Evolutionary conservation across 2,797 vertebrate genomes (phyloP).

Genomic region (Leuciscus waleckii): DNA sequence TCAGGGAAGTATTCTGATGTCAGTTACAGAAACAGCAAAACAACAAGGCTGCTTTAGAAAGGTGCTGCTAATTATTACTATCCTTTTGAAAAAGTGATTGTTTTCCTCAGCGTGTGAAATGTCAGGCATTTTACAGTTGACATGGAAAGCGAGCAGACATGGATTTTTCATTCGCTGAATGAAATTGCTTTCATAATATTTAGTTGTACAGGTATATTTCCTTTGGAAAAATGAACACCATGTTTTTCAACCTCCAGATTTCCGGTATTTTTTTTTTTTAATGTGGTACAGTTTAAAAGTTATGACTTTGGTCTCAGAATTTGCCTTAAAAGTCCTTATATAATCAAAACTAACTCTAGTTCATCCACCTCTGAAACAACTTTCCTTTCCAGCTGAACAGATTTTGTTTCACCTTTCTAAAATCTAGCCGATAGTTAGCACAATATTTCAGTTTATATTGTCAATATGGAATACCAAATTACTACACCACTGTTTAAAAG

Average conservation of each 20-base stretch:
- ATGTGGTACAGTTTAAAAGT: neutral
- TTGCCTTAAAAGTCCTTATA: neutral
- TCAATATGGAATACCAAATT: neutral
- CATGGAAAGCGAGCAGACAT: neutral
- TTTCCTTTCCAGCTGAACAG: neutral
- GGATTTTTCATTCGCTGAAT: neutral
- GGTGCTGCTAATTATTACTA: neutral
- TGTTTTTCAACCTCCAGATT: neutral
- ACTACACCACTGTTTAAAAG: neutral
- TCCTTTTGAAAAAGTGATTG: conserved; percentile 2
- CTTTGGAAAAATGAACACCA: neutral
- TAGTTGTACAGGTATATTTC: neutral
- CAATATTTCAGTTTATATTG: neutral
- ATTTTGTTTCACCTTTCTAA: neutral
- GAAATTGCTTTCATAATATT: neutral
- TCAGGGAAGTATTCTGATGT: conserved; percentile 19
- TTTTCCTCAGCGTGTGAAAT: neutral
- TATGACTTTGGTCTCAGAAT: neutral
- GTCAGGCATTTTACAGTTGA: neutral
- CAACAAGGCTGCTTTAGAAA: neutral
- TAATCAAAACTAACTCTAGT: neutral
- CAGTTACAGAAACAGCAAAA: conserved; percentile 3
- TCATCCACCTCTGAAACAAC: neutral
- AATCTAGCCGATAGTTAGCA: neutral
- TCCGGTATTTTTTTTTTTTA: neutral